Conservation (phyloP, 1,140 invertebrate genomes). For the Euura lappo region DNA sequence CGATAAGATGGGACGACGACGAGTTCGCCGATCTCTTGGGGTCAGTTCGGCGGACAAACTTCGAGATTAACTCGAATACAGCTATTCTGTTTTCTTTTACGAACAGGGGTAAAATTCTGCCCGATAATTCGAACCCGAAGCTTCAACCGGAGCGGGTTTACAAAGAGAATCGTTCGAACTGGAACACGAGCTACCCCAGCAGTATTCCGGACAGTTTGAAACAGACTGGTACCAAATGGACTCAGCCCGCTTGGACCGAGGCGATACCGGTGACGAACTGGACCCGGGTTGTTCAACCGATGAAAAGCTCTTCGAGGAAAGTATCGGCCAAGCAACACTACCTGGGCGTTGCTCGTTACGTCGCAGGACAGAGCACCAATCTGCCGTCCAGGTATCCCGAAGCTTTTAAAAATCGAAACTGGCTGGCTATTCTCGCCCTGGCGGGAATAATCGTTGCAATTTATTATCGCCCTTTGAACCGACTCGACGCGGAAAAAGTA, state of each 20-base stretch:
- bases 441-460: too few species aligned
- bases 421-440: not conserved
- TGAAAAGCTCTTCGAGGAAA: slow-evolving; percentile 46
- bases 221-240: slow-evolving; percentile 47
- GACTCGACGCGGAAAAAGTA: not conserved
- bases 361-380: slow-evolving; percentile 68
- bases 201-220: slow-evolving; percentile 43
- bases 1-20: slow-evolving; percentile 59
- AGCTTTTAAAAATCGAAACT: not conserved
- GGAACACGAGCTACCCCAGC: slow-evolving; percentile 58
- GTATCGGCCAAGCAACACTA: slow-evolving; percentile 78
- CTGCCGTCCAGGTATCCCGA: slow-evolving; percentile 51
- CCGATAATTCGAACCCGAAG: slow-evolving; percentile 44
- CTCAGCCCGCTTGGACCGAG: slow-evolving; percentile 52
- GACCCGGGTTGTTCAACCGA: slow-evolving; percentile 39
- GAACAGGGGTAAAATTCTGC: slow-evolving; percentile 48
- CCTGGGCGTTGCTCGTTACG: slow-evolving; percentile 72
- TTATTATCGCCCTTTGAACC: not conserved
- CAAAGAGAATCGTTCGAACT: slow-evolving; percentile 61
- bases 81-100: slow-evolving; percentile 8
- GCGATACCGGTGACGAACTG: slow-evolving; percentile 40
- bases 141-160: slow-evolving; percentile 47
- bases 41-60: slow-evolving; percentile 51
- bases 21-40: slow-evolving; percentile 66
- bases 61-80: not conserved